Evolutionary conservation across 2,797 vertebrate genomes (phyloP), one percentile per base, ranked within the genome.

Genomic region (Lutjanus campechanus): DNA sequence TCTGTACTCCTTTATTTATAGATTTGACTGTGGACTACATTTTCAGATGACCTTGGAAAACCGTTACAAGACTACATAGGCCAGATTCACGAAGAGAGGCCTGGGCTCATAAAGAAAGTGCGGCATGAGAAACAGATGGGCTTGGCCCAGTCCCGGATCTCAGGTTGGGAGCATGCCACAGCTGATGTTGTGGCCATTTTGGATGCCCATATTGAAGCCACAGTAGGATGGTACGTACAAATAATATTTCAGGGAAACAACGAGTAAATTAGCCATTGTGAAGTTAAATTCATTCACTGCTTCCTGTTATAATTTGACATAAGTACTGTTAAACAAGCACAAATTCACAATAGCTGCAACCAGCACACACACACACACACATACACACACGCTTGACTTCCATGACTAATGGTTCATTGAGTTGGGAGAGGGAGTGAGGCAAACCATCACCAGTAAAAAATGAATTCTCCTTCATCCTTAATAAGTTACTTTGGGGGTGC

Each of bases 201-300:
- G 78, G 96, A 96, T 81, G 95, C 95, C 22, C 95, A 96, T 69
- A 51, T 96, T 79, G 96, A 96, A 92, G 95, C 94, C 55, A 85
- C 85, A 56, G 72, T 58, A 55, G 87, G 82, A 74, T 95, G 93
- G 94, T 93, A 68, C 20, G 83, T 50, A 22, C 1, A 43, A 4
- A 2, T 15, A 9, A 43, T 13, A 12, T 43, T 20, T 40, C n/a
- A 69, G 54, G 43, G 20, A 44, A 55, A 56, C 55, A 17, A 19
- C 2, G 10, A 4, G n/a, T 53, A 53, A 20, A 20, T 36, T 4
- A 10, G 41, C 16, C 19, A 2, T 3, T 46, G 44, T 64, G 1
- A 59, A 19, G 9, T 58, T 44, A 29, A 7, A 25, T 44, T 46
- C 8, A 13, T 36, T 47, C 3, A 22, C n/a, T 65, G 25, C 55